A percentile compares a stretch with the other conserved stretches of the same genome.
phyloP scores from a whole-genome alignment of 2,797 vertebrate species.

The Chelidonichthys spinosus region DNA sequence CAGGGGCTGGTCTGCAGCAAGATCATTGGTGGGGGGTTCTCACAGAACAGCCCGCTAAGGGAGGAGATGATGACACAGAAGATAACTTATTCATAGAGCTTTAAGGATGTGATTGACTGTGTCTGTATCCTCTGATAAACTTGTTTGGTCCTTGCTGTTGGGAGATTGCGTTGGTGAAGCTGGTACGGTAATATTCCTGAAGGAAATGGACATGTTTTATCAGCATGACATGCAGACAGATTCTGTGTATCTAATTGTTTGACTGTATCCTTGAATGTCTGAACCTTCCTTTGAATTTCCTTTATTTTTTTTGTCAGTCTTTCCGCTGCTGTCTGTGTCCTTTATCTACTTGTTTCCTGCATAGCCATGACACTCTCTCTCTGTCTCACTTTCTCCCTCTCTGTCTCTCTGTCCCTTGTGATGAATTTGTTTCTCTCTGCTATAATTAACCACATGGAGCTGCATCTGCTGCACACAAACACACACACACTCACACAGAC shows the following conservation, averaged over 20 bases:
- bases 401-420: conserved; percentile 46
- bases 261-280: background rate
- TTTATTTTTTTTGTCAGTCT: background rate
- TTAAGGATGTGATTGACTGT: conserved; percentile 36
- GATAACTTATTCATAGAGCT: conserved; percentile 43
- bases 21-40: conserved; percentile 96
- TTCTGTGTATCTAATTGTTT: background rate
- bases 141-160: conserved; percentile 1
- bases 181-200: conserved; percentile 10
- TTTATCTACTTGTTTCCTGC: conserved; percentile 19
- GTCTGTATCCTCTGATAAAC: conserved; percentile 29
- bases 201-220: conserved; percentile 8
- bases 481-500: conserved; percentile 22
- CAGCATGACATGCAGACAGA: background rate
- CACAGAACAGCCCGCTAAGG: conserved; percentile 91
- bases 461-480: conserved; percentile 70
- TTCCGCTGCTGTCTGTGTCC: background rate
- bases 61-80: conserved; percentile 24
- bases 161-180: background rate
- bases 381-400: conserved; percentile 3
- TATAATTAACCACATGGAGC: conserved; percentile 84
- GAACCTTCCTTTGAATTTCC: conserved; percentile 9
- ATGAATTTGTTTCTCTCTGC: conserved; percentile 71
- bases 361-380: conserved; percentile 8
- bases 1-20: conserved; percentile 97